Percentiles rank a stretch among this genome's conserved stretches.
These are phyloP conservation scores for Pelagia noctiluca DNA, from an alignment of 30 jellyfish, hydroid and myxozoan genomes.

Conservation along the genomic window DNA sequence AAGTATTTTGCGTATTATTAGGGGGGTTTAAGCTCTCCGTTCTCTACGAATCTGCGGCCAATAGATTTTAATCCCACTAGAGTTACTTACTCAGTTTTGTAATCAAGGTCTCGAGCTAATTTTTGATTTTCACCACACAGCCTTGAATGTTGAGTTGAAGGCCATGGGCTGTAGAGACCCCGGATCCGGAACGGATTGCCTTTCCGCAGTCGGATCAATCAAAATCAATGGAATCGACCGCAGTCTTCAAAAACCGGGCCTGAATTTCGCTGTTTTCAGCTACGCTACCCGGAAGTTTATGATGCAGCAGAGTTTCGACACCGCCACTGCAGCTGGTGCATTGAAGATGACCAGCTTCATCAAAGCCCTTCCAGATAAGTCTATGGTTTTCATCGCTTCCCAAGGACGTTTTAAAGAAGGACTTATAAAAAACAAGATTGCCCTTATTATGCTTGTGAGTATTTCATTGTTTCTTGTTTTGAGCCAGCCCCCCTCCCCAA, in stretches of 20 bases:
- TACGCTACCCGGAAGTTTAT: slow-evolving; percentile 47
- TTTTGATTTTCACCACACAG: too few relatives aligned
- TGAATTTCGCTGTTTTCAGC: slow-evolving; percentile 41
- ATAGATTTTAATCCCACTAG: too few relatives aligned
- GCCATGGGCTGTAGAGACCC: slow-evolving; percentile 74
- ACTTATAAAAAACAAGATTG: too few relatives aligned
- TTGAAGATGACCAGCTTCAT: neutral
- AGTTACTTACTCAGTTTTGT: too few relatives aligned
- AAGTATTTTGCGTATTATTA: too few relatives aligned
- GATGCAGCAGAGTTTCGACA: neutral
- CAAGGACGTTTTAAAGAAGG: neutral
- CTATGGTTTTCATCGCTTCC: neutral
- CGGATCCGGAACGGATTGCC: slow-evolving; percentile 52
- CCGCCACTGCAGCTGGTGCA: neutral
- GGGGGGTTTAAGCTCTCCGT: too few relatives aligned
- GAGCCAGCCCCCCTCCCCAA: too few relatives aligned
- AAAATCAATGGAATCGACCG: slow-evolving; percentile 50
- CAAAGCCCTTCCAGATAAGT: neutral
- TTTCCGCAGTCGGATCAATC: slow-evolving; percentile 50
- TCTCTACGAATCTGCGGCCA: too few relatives aligned
- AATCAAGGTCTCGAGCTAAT: too few relatives aligned
- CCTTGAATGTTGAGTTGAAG: slow-evolving; percentile 31
- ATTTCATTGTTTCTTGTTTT: neutral
- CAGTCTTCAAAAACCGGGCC: slow-evolving; percentile 43
- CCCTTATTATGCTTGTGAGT: neutral